Evolutionary conservation across 2,888 invertebrate genomes (phyloP).

Genomic region (Eupithecia subfuscata): DNA sequence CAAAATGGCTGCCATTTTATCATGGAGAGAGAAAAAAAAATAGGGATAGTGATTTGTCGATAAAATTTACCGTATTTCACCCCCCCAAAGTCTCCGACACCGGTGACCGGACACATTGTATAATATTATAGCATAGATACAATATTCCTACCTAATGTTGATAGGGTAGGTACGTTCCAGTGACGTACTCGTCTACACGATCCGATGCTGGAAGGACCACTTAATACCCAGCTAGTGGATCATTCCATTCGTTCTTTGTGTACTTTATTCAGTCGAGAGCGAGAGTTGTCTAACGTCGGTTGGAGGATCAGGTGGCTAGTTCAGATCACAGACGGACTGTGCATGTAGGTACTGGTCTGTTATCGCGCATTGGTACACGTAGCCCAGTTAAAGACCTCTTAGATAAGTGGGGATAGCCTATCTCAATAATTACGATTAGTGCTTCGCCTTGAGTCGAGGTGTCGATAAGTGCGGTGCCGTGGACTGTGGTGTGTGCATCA

Average conservation of each 20-base stretch:
- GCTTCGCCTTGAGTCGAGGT: background rate
- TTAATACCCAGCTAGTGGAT: background rate
- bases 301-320: background rate
- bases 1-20: too few species aligned
- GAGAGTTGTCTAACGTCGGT: background rate
- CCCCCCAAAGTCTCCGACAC: too few species aligned
- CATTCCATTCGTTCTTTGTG: background rate
- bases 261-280: background rate
- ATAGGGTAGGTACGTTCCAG: background rate
- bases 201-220: background rate
- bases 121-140: too few species aligned
- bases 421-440: slow-evolving; percentile 3
- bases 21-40: too few species aligned
- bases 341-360: background rate
- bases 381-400: background rate
- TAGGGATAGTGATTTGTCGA: too few species aligned
- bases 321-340: background rate
- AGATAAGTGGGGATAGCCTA: background rate
- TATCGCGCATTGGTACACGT: background rate
- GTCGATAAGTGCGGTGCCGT: background rate
- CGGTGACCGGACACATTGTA: too few species aligned
- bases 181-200: background rate
- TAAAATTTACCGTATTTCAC: too few species aligned
- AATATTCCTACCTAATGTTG: background rate
- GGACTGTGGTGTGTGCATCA: background rate